Conservation (phyloP, 2,888 invertebrate species). For the Luperina testacea region DNA sequence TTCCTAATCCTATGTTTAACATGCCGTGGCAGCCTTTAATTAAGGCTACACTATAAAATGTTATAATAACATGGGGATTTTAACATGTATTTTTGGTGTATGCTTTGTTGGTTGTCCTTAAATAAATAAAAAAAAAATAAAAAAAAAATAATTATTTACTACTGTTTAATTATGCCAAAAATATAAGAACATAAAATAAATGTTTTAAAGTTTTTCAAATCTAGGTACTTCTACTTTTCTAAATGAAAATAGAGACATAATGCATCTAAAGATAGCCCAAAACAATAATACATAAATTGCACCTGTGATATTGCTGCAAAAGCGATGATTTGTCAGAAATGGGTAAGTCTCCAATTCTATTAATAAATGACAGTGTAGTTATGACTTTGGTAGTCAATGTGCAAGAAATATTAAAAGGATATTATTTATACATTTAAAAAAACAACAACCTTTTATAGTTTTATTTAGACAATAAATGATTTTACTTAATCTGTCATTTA, state of each 20-base stretch:
- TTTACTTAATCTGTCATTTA: conserved; percentile 31
- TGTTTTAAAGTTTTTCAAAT: background rate
- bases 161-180: background rate
- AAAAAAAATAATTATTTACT: too few species aligned
- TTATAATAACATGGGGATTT: too few species aligned
- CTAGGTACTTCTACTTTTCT: background rate
- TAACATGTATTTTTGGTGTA: too few species aligned
- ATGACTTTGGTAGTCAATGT: conserved; percentile 20
- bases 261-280: conserved; percentile 15
- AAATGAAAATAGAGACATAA: background rate
- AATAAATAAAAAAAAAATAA: too few species aligned
- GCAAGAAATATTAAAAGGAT: background rate
- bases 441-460: background rate
- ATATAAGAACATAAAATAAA: background rate
- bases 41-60: too few species aligned
- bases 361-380: conserved; percentile 51
- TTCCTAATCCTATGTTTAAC: too few species aligned
- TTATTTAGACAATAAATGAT: background rate
- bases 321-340: conserved; percentile 35
- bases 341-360: conserved; percentile 57
- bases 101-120: too few species aligned
- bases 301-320: conserved; percentile 34
- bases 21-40: too few species aligned
- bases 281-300: conserved; percentile 15
- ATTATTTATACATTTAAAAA: background rate